Evolutionary conservation across 92 coral and sea anemone genomes (phyloP), one percentile per base, ranked within the genome.

Genomic region (Paramuricea clavata): DNA sequence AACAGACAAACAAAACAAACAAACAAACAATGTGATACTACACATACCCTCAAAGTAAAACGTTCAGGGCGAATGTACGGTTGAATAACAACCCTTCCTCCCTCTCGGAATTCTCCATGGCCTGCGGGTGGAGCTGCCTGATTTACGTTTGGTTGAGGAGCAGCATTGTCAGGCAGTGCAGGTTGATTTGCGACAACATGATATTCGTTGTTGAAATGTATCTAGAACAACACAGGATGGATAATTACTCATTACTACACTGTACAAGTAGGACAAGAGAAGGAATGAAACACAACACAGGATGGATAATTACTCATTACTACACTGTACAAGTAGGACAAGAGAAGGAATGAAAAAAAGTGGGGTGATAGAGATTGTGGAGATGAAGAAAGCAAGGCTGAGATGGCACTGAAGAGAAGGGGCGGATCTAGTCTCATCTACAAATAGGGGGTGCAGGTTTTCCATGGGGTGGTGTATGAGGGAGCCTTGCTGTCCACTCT

Each of bases 61-160:
- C 88, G 85, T 17, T 74, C 91, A n/a, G 98, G 98, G 76, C 98
- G 89, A 83, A 91, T 91, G 79, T 95, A 95, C 5, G 98, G 98
- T 70, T 95, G 98, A 73, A 95, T 94, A 15, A 95, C 98, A 65
- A 95, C 89, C 83, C 92, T 89, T 12, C 91, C 93, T 3, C 86
- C 93, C 5, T 91, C 97, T 12, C 82, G 82, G 34, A 76, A 76
- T 26, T 67, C 82, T 12, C 87, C 82, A 36, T 61, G 82, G 2
- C 69, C 93, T 30, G 50, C 83, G 17, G 64, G 64, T 31, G 92
- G 91, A 11, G 84, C 89, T 56, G 87, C 95, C 89, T 89, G 98
- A 87, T 86, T 89, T 82, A 80, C 88, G 52, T 88, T 74, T 52
- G 9, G 92, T 23, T 77, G 89, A 21, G 72, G 92, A 74, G 93